Evolutionary conservation across 2,797 vertebrate genomes (phyloP), one percentile per base, ranked within the genome.

Genomic region (Melanotaenia trifasciata): DNA sequence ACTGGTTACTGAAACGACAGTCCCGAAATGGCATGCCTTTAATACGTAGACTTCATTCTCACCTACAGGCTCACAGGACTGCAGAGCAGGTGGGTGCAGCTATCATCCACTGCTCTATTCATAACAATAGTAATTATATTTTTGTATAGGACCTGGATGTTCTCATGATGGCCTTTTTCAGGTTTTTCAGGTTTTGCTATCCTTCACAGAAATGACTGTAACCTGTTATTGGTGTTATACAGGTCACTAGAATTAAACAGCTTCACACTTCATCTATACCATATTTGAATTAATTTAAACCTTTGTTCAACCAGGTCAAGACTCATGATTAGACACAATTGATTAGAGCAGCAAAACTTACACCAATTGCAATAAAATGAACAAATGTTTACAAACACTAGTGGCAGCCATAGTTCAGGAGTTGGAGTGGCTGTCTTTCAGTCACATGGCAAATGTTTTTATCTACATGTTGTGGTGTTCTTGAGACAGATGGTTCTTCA

Each of bases 1-100:
- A 98, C 91, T 99, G 98, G 98, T 91, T 99, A 75, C 92, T 99
- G 80, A 99, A 99, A 84, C 95, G 98, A 33, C 98, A 98, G 93
- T 97, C 97, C 0, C 94, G 97, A 84, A 99, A 99, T 0, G 98
- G 98, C 32, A 96, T 98, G 74, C 98, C 98, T 47, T 96, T 99
- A 64, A 97, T 99, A 88, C 95, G 97, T 1, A 95, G 97, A 70
- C 95, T 99, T 73, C 97, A 98, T 89, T 97, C 98, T 0, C 96
- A 99, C 81, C 88, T 97, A 67, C 97, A 98, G 90, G 90, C 96
- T n/a, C 97, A 98, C 87, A 95, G 94, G 91, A 95, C 94, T 0
- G 87, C 95, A 0, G 97, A 98, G 82, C 96, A 98, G 97, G 98
- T 99, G 87, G 84, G 90, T 33, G 45, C 5, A 60, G 32, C 22